Base-by-base conservation (phyloP, 2,113 vertebrate species). In the Engystomops pustulosus region DNA sequence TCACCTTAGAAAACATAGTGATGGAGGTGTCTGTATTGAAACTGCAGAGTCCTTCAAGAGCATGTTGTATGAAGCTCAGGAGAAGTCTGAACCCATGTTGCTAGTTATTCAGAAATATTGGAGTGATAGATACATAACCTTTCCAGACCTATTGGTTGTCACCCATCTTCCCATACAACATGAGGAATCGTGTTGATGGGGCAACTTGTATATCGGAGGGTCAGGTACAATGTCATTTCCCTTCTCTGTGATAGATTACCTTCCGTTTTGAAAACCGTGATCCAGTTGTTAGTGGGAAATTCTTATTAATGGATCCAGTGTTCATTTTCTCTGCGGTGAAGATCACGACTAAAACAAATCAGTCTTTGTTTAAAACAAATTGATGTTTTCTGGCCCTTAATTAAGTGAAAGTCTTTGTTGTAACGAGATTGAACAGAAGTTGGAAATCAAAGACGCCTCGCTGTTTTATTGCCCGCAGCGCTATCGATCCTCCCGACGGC, bases 381-480 rank as follows among this genome's bases (percentile, higher is more conserved):
- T 83, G 71, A 83, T 44, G 41, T 74, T 83, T 83, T 83, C 27
- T 67, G 30, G n/a, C 51, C 80, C 36, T 83, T 83, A 76, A 83
- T 83, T 83, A 83, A 83, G 58, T 38, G 58, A 67, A 67, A 83
- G 58, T 51, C 81, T 83, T 83, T 67, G 41, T 67, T 83, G 71
- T 38, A 76, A 67, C 55, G 71, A 65, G 71, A 83, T 83, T 83
- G 81, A 65, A 65, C 81, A 83, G 30, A 83, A 83, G 55, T 83
- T 83, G 49, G 71, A 67, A 83, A 83, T 83, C 70, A 81, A 81
- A 76, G 81, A 83, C 58, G 70, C 81, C 81, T 83, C 58, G 41
- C 71, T 83, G 81, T 83, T 83, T 83, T 83, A 83, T 83, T 76
- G 81, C 69, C 58, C 14, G 55, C 71, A 67, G 81, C 41, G 11